These are phyloP conservation scores for Phaenicophaeus curvirostris DNA, from an alignment of 2,797 vertebrate genomes.

Conservation along the genomic window DNA sequence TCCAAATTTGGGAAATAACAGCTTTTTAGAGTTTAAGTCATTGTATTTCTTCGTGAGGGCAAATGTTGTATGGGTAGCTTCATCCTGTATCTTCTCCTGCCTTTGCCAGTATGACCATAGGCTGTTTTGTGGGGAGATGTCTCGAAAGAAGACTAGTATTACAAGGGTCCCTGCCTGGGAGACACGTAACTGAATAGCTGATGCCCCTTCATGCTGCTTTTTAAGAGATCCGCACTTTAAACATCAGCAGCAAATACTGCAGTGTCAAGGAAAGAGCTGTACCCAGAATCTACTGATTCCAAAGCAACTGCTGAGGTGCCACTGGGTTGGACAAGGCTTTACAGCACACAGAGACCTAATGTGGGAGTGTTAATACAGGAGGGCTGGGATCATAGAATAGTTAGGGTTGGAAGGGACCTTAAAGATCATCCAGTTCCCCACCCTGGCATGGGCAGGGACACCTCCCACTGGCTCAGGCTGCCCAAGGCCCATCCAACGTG, in stretches of 20 bases:
- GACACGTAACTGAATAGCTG: neutral
- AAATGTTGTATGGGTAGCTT: neutral
- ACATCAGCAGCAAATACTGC: neutral
- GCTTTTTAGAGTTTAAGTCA: neutral
- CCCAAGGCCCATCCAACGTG: too few species aligned
- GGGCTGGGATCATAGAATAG: too few species aligned
- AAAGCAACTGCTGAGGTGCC: neutral
- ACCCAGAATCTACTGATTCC: neutral
- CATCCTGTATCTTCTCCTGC: neutral
- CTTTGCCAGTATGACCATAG: neutral
- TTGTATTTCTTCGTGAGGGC: neutral
- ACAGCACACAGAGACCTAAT: too few species aligned
- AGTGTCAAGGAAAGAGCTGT: neutral
- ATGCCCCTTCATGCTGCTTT: neutral
- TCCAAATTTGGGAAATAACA: neutral
- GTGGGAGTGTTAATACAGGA: too few species aligned
- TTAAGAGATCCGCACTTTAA: neutral
- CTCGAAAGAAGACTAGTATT: neutral
- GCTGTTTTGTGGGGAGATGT: neutral
- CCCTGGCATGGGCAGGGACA: too few species aligned
- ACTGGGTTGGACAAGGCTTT: neutral
- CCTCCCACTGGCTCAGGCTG: too few species aligned
- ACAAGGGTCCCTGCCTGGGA: neutral
- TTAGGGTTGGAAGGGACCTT: too few species aligned
- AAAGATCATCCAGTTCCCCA: too few species aligned